A percentile compares a stretch with the other conserved stretches of the same genome.
phyloP scores from a whole-genome alignment of 2,797 vertebrate species.

The Hyperoplus lanceolatus region DNA sequence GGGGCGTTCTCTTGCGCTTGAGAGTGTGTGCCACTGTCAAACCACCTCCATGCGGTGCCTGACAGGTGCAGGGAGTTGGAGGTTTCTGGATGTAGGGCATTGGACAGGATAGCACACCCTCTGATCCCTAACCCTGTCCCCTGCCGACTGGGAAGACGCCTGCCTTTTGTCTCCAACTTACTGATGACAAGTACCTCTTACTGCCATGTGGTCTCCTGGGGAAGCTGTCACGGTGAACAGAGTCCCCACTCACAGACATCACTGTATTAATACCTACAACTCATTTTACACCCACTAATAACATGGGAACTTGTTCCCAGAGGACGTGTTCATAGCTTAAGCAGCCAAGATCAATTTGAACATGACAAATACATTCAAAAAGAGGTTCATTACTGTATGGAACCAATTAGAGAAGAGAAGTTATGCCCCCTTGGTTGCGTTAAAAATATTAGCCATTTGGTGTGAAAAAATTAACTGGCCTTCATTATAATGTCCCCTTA shows the following conservation, averaged over 20 bases:
- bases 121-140: constrained; percentile 81
- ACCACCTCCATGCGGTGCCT: constrained; percentile 75
- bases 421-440: constrained; percentile 41
- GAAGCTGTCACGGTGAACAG: constrained; percentile 78
- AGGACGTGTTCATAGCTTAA: constrained; percentile 64
- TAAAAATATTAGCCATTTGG: constrained; percentile 36
- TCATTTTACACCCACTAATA: constrained; percentile 83
- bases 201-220: constrained; percentile 81
- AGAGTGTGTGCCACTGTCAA: constrained; percentile 72
- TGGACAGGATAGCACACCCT: constrained; percentile 82
- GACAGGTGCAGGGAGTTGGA: constrained; percentile 80
- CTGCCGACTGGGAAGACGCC: constrained; percentile 79
- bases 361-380: constrained; percentile 75
- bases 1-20: constrained; percentile 68
- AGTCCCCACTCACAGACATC: constrained; percentile 56
- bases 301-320: constrained; percentile 63
- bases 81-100: constrained; percentile 78
- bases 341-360: constrained; percentile 72
- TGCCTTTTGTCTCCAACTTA: constrained; percentile 77
- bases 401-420: constrained; percentile 64
- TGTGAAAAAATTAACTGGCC: neutral
- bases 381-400: constrained; percentile 56
- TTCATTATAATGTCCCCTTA: constrained; percentile 16
- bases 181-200: constrained; percentile 85
- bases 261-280: constrained; percentile 79